phyloP scores from a whole-genome alignment of 2,113 vertebrate genomes.

The Aviceda subcristata region DNA sequence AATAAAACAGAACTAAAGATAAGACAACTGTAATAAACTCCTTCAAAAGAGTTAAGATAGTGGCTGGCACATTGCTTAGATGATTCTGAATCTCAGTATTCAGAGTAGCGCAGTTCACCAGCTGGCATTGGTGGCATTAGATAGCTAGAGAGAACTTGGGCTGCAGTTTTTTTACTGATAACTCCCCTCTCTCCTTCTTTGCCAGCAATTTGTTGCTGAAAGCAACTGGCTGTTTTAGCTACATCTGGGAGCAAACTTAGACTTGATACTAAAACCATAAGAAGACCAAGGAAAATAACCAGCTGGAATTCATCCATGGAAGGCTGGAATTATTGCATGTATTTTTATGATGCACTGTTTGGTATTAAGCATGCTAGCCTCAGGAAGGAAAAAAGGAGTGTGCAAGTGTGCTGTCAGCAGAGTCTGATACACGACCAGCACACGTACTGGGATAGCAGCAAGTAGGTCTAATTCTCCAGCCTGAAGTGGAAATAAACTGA shows the following conservation, averaged over 20 bases:
- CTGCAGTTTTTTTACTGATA: background rate
- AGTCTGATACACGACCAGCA: background rate
- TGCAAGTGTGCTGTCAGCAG: background rate
- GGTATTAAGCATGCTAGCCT: background rate
- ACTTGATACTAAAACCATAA: background rate
- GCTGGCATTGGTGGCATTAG: background rate
- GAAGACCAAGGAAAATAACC: background rate
- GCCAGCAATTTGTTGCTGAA: background rate
- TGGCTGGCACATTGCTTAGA: background rate
- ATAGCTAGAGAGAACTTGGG: background rate
- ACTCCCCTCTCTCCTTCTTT: background rate
- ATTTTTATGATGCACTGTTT: background rate
- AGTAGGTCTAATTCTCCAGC: background rate
- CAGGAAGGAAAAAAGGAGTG: background rate
- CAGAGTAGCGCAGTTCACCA: background rate
- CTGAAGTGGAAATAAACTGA: constrained; percentile 3
- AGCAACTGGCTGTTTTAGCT: background rate
- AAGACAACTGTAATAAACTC: background rate
- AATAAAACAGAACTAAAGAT: background rate
- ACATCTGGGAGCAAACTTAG: background rate
- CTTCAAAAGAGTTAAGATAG: background rate
- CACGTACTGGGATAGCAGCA: background rate
- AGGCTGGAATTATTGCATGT: background rate
- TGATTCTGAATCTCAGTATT: background rate
- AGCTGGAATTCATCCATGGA: background rate